Base-by-base conservation (phyloP, 2,797 vertebrate genomes). In the Malurus leucopterus region DNA sequence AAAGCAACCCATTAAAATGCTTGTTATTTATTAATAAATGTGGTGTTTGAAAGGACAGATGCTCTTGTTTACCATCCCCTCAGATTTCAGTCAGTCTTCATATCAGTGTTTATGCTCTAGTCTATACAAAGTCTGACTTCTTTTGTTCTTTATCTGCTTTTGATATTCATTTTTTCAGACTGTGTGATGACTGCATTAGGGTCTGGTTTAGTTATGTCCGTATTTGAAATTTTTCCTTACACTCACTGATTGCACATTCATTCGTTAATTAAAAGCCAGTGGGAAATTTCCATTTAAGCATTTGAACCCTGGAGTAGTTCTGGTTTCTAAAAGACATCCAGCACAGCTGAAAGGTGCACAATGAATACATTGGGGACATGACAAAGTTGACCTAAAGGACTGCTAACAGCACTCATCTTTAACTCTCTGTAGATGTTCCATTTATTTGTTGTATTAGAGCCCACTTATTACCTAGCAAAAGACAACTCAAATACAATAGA, bases 41-140 rank as follows among this genome's bases (percentile, higher is more conserved):
- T 15, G 15, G 24, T 88, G 41, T 85, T 77, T 86, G 75, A 92
- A 95, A 87, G 69, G 88, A 83, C 86, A 90, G 86, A 93, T 86
- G 93, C 20, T 72, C 29, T 77, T 83, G 59, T 77, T 88, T 83
- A 89, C 38, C 58, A 72, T 65, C 18, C 43, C 47, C 17, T 90
- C 67, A 72, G 55, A 84, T 78, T 87, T 75, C 81, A 76, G 6
- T 73, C 73, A 62, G 34, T 44, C 34, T 80, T 62, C 27, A 1
- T 32, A 74, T 23, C 24, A 20, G 32, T 50, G 47, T 53, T 86
- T 73, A 54, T 59, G 41, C n/a, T 65, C 26, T 51, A 23, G 0
- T 1, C 30, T 72, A 21, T 29, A 62, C 26, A 23, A 76, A 70
- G 21, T 58, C 65, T 86, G 50, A 57, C 18, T 90, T 79, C 69